These are phyloP conservation scores for Neria commutata DNA, from an alignment of 2,888 invertebrate genomes.

Conservation along the genomic window DNA sequence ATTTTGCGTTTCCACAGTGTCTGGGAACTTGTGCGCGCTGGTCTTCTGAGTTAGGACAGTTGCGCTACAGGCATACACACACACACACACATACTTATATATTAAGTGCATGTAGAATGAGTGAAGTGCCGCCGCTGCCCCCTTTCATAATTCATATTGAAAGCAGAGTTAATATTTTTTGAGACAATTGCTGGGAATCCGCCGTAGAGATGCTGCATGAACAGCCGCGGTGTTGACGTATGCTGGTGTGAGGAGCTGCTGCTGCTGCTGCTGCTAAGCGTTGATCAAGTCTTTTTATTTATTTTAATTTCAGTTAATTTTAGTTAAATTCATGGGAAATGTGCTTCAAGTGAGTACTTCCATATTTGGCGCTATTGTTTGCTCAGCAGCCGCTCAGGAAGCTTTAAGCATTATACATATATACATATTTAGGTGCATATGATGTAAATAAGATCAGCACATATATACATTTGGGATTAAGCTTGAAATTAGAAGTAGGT, in stretches of 20 bases:
- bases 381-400: too few relatives aligned
- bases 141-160: constrained; percentile 19
- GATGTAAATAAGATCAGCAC: too few relatives aligned
- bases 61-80: background rate
- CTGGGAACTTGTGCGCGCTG: constrained; percentile 1
- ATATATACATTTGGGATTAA: too few relatives aligned
- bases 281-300: constrained; percentile 19
- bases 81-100: too few relatives aligned
- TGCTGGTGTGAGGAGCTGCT: constrained; percentile 11
- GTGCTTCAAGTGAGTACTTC: too few relatives aligned
- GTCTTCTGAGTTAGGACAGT: too few relatives aligned
- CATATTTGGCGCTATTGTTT: too few relatives aligned
- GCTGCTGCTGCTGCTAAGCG: constrained; percentile 3
- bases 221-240: background rate
- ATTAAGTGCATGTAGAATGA: too few relatives aligned
- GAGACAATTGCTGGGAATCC: constrained; percentile 3
- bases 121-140: constrained; percentile 6
- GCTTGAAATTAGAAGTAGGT: too few relatives aligned
- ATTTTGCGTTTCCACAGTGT: constrained; percentile 20
- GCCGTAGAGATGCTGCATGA: background rate
- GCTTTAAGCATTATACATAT: too few relatives aligned
- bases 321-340: constrained; percentile 5
- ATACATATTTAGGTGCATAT: too few relatives aligned
- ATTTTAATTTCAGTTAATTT: constrained; percentile 18
- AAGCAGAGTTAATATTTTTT: constrained; percentile 5